These are phyloP conservation scores for Microtus oregoni DNA, from an alignment of 2,113 vertebrate genomes.

Conservation along the genomic window DNA sequence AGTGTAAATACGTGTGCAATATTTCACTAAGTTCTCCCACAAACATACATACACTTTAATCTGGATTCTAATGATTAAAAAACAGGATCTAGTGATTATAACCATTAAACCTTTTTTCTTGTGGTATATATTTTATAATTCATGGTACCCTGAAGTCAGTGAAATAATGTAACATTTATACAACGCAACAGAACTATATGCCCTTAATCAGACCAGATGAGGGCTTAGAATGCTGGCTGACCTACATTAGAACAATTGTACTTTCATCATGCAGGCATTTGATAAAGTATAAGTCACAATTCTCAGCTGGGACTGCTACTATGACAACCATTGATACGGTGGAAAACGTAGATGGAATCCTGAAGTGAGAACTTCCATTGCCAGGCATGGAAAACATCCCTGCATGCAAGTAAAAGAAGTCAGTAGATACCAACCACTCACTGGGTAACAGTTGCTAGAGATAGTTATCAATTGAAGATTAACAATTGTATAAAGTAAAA, in stretches of 20 bases:
- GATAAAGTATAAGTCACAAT: slow-evolving; percentile 69
- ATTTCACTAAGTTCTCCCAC: background rate
- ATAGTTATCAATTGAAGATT: slow-evolving; percentile 37
- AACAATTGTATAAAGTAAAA: slow-evolving; percentile 5
- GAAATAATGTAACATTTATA: slow-evolving; percentile 28
- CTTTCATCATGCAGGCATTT: slow-evolving; percentile 65
- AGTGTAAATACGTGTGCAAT: background rate
- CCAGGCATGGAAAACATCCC: background rate
- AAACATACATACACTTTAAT: slow-evolving; percentile 11
- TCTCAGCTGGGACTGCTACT: slow-evolving; percentile 67
- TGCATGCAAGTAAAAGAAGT: background rate
- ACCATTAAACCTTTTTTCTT: background rate
- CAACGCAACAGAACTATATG: slow-evolving; percentile 52
- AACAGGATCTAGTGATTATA: background rate
- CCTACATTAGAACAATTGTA: slow-evolving; percentile 64
- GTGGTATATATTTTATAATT: slow-evolving; percentile 6
- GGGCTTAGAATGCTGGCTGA: slow-evolving; percentile 48
- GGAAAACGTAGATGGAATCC: slow-evolving; percentile 50
- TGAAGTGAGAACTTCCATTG: slow-evolving; percentile 52
- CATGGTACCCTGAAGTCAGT: slow-evolving; percentile 10
- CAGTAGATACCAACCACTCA: background rate
- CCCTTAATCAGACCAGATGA: slow-evolving; percentile 35
- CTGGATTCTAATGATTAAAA: background rate
- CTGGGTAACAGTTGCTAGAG: background rate
- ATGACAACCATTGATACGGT: slow-evolving; percentile 46